Evolutionary conservation across 2,888 invertebrate genomes (phyloP), one percentile per base, ranked within the genome.

Genomic region (Punctoribates punctum): DNA sequence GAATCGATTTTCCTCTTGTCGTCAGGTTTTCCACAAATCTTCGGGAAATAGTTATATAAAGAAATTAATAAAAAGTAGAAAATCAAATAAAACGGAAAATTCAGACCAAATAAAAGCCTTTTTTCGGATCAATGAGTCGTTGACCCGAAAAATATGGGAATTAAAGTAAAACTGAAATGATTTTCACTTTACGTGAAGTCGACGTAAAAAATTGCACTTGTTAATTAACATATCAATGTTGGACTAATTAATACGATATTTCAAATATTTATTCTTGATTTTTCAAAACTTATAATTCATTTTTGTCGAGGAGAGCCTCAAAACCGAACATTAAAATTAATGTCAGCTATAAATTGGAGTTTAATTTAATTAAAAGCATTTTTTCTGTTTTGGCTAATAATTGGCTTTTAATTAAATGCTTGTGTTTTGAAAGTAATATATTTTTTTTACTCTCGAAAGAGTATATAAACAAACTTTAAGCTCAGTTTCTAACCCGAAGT

Each of bases 101-200:
- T 38, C 11, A 8, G 27, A 5, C 11, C n/a, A 67, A 38, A 34
- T 34, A 9, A 67, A 67, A 67, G n/a, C 38, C 11, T 67, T 67
- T 67, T 54, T 54, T 67, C 17, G 38, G 65, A 38, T 67, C 65
- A 67, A 67, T 67, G 34, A 67, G 65, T 67, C 65, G 38, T 15
- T 67, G 38, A 67, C 34, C 65, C 13, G 38, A 17, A 65, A 38
- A 62, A 23, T 27, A n/a, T n/a, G 34, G 1, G 65, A 67, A 27
- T 25, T 27, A 17, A 62, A 62, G 6, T 62, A 51, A 51, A 51
- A 48, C 48, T 17, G 2, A 48, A n/a, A 51, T 57, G 25, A 57
- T 11, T 57, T 25, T 57, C 9, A 23, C n/a, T 57, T 23, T 25
- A 42, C 42, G 42, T 1, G 13, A 42, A n/a, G n/a, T n/a, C n/a